Evolutionary conservation across 64 coral and sea anemone genomes (phyloP).

Genomic region (Montipora foliosa): DNA sequence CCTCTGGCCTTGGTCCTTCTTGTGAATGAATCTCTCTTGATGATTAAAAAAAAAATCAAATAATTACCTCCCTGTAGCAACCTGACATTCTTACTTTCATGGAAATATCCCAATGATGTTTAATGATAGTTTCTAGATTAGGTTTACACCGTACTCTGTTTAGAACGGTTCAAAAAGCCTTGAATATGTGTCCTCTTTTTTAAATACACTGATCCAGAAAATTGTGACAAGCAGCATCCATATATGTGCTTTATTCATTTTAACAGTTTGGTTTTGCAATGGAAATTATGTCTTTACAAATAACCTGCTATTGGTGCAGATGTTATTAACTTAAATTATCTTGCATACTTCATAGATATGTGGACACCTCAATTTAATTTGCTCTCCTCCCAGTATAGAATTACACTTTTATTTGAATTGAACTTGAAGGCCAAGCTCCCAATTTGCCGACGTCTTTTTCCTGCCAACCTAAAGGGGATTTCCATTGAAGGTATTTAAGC

Average conservation of each 20-base stretch:
- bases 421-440: not conserved
- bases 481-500: not conserved
- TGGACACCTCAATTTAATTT: not conserved
- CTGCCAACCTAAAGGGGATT: not conserved
- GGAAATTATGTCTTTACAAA: not conserved
- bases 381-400: not conserved
- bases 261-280: not conserved
- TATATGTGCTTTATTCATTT: not conserved
- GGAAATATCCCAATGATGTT: no score
- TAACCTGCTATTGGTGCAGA: not conserved
- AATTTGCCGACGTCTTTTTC: not conserved
- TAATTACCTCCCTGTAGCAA: no score
- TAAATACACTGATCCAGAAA: not conserved
- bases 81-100: no score
- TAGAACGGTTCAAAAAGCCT: no score
- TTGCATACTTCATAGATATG: not conserved
- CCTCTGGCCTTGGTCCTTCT: no score
- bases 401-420: not conserved
- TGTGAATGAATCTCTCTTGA: no score
- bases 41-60: no score
- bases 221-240: not conserved
- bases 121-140: no score
- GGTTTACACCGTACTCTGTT: no score
- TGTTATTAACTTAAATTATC: not conserved
- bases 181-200: no score